These are phyloP conservation scores for Caenorhabditis macrosperma DNA, from an alignment of 2,888 invertebrate species.

Conservation along the genomic window DNA sequence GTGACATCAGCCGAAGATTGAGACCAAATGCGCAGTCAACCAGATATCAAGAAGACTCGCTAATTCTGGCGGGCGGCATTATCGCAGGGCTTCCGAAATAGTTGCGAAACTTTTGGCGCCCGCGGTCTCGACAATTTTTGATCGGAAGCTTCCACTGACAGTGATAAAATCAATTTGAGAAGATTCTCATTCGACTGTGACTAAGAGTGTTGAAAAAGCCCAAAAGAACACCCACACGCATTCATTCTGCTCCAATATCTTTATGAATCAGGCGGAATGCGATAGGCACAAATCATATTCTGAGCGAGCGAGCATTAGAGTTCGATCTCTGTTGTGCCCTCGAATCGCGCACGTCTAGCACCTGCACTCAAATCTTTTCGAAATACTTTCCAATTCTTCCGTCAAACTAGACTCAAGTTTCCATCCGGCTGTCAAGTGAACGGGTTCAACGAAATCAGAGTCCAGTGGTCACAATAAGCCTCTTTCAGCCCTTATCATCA, in stretches of 20 bases:
- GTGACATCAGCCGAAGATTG: background rate
- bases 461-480: background rate
- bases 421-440: background rate
- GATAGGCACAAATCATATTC: background rate
- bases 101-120: background rate
- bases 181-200: too few relatives aligned
- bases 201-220: too few relatives aligned
- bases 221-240: background rate
- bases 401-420: slow-evolving; percentile 3
- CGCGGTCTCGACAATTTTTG: background rate
- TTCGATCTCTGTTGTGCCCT: background rate
- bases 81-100: background rate
- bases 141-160: too few relatives aligned
- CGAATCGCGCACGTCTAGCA: background rate
- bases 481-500: slow-evolving; percentile 2
- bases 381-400: too few relatives aligned
- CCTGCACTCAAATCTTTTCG: background rate
- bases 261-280: background rate
- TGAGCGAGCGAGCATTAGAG: background rate
- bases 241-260: background rate
- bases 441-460: background rate
- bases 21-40: background rate
- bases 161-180: too few relatives aligned
- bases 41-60: background rate
- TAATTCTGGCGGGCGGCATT: background rate